Percentiles rank a stretch among this genome's conserved stretches.
These are phyloP conservation scores for Thalassaphorura encarpata DNA, from an alignment of 1,140 invertebrate species.

Conservation along the genomic window DNA sequence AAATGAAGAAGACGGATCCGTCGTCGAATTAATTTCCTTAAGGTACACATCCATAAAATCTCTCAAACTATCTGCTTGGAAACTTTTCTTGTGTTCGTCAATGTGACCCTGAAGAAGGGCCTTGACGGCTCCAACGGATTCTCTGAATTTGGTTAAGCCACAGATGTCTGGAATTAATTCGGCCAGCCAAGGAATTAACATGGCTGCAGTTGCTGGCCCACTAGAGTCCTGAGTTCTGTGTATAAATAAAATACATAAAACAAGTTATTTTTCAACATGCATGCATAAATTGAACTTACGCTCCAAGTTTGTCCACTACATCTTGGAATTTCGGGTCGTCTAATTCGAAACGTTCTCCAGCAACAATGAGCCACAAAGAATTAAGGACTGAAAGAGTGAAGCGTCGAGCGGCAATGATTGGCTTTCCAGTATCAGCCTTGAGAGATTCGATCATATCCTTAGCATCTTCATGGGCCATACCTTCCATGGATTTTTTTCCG, in stretches of 20 bases:
- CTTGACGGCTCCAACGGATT: background rate
- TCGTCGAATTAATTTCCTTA: conserved; percentile 10
- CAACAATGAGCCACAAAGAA: conserved; percentile 10
- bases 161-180: background rate
- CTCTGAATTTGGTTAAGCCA: background rate
- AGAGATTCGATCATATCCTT: conserved; percentile 15
- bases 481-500: conserved; percentile 26
- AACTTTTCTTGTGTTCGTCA: background rate
- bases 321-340: conserved; percentile 12
- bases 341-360: conserved; percentile 8
- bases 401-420: background rate
- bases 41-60: conserved; percentile 18
- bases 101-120: conserved; percentile 2
- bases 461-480: conserved; percentile 22
- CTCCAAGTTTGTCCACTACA: background rate
- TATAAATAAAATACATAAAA: background rate
- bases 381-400: conserved; percentile 15
- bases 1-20: background rate
- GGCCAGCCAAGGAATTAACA: background rate
- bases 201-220: background rate
- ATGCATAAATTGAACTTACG: background rate
- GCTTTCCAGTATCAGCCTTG: background rate
- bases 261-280: background rate
- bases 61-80: background rate
- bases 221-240: background rate